These are phyloP conservation scores for Heteromurus nitidus DNA, from an alignment of 2,888 invertebrate genomes.

Conservation along the genomic window DNA sequence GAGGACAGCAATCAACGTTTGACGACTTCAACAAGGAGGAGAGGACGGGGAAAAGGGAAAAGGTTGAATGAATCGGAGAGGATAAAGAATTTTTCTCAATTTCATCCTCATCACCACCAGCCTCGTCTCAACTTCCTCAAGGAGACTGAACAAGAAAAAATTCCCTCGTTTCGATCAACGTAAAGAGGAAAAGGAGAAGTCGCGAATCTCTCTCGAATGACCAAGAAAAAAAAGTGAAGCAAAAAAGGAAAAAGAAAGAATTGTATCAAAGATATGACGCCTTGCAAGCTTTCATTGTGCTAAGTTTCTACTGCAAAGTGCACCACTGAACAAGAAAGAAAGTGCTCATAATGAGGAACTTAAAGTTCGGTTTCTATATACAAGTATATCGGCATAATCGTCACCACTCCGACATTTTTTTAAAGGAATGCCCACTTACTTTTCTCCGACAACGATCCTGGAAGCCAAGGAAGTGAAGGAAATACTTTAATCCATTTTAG, in stretches of 20 bases:
- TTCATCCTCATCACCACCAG: neutral
- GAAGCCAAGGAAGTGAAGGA: constrained; percentile 39
- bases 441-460: no score
- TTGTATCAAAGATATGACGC: constrained; percentile 9
- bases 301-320: constrained; percentile 3
- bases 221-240: neutral
- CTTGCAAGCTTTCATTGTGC: neutral
- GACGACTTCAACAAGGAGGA: constrained; percentile 14
- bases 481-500: constrained; percentile 56
- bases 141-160: neutral
- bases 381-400: no score
- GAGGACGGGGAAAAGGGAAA: neutral
- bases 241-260: neutral
- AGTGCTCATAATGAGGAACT: neutral
- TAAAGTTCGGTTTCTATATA: neutral
- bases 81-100: constrained; percentile 14
- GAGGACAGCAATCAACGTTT: constrained; percentile 15
- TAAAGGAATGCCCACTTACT: constrained; percentile 24
- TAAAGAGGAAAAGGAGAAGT: neutral
- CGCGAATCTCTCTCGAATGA: constrained; percentile 3
- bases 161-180: neutral
- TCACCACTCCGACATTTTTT: constrained; percentile 8
- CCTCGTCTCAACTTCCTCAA: neutral
- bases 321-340: constrained; percentile 8
- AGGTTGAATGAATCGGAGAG: neutral